These are phyloP conservation scores for Myotis davidii DNA, from an alignment of 2,113 vertebrate species.

Conservation along the genomic window DNA sequence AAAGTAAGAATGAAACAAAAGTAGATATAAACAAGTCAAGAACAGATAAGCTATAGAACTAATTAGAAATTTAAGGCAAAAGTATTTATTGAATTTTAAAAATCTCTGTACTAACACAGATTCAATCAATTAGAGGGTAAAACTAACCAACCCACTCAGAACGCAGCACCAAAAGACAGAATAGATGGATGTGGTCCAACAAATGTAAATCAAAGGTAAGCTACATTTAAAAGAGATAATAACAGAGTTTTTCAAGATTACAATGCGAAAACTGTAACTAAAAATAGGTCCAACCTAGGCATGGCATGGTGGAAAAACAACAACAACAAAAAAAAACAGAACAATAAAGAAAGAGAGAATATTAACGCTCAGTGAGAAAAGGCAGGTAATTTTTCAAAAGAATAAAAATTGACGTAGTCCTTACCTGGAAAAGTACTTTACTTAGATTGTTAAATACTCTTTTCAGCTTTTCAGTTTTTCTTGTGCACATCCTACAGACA, in stretches of 20 bases:
- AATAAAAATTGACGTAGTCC: not conserved
- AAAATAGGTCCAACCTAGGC: not conserved
- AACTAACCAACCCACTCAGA: not conserved
- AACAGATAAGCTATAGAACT: not conserved
- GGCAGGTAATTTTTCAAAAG: not conserved
- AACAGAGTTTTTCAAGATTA: constrained; percentile 28
- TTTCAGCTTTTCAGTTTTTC: not conserved
- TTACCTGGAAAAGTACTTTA: constrained; percentile 7
- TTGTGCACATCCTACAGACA: not conserved
- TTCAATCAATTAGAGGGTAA: not conserved
- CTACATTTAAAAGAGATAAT: constrained; percentile 3
- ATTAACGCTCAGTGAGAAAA: not conserved
- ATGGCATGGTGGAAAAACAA: not conserved
- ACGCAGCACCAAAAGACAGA: not conserved
- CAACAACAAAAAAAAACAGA: not conserved
- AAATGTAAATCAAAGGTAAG: not conserved
- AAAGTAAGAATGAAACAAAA: not conserved
- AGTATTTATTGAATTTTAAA: not conserved
- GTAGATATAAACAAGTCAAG: not conserved
- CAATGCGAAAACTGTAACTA: not conserved
- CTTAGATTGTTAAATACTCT: not conserved
- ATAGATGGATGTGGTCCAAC: not conserved
- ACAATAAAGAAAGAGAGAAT: not conserved
- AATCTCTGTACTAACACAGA: not conserved
- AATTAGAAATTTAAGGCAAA: constrained; percentile 16